These are phyloP conservation scores for Ciconia nigra DNA, from an alignment of 2,797 vertebrate genomes.

Conservation along the genomic window DNA sequence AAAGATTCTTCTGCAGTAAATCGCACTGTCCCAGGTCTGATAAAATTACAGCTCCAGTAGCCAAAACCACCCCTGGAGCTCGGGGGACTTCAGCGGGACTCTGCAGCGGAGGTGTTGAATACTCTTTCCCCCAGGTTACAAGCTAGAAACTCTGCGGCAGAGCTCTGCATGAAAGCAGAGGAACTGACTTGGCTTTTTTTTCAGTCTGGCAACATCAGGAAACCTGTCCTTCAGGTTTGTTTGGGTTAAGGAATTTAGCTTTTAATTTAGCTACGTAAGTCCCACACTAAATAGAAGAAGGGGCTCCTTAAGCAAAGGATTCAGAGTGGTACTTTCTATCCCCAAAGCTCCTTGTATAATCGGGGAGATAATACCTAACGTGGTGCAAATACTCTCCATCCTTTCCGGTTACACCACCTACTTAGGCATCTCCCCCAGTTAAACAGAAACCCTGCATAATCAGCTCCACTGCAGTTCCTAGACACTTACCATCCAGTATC, in stretches of 20 bases:
- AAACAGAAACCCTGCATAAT: background rate
- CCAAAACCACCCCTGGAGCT: background rate
- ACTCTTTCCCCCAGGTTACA: background rate
- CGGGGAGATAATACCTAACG: accelerated
- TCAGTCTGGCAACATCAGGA: background rate
- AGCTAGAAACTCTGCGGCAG: background rate
- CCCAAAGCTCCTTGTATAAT: background rate
- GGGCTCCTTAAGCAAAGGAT: background rate
- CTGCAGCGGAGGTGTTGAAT: accelerated
- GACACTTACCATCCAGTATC: accelerated
- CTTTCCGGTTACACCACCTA: accelerated
- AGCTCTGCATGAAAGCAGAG: background rate
- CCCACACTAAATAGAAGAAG: background rate
- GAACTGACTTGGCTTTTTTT: background rate
- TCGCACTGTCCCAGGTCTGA: accelerated
- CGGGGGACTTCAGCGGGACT: accelerated
- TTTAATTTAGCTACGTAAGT: background rate
- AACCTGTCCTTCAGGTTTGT: background rate
- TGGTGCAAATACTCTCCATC: background rate
- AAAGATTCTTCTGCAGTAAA: background rate
- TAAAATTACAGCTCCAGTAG: background rate
- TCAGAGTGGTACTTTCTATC: background rate
- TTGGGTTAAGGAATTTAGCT: background rate
- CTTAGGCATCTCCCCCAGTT: background rate
- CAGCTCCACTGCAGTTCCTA: background rate